These are phyloP conservation scores for Mobula birostris DNA, from an alignment of 2,113 vertebrate species.

Conservation along the genomic window DNA sequence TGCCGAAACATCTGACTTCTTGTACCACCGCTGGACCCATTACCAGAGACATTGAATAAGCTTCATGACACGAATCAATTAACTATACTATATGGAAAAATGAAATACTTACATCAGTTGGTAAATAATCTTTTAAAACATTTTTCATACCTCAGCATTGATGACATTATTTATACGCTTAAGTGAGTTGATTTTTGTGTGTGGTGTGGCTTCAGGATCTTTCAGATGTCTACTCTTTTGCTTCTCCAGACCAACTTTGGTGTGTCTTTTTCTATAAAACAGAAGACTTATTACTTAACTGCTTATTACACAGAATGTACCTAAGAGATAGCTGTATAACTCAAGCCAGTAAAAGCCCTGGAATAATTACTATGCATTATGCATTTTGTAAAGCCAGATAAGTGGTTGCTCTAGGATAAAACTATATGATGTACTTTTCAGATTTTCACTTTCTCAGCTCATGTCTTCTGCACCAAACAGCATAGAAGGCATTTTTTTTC, in stretches of 20 bases:
- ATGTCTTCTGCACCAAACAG: neutral
- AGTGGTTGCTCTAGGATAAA: neutral
- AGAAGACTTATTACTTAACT: too few relatives aligned
- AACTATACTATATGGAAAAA: too few relatives aligned
- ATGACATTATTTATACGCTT: neutral
- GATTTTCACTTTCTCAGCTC: neutral
- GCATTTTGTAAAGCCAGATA: neutral
- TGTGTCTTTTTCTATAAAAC: slow-evolving; percentile 14
- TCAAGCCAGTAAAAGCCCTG: too few relatives aligned
- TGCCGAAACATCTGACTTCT: too few relatives aligned
- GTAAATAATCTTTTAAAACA: neutral
- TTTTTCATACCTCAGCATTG: slow-evolving; percentile 16
- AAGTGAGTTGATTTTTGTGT: neutral
- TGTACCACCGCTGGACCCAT: too few relatives aligned
- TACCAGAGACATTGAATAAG: too few relatives aligned
- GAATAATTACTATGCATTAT: neutral
- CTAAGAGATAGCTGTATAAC: neutral
- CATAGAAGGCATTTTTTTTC: neutral
- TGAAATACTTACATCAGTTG: neutral
- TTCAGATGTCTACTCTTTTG: neutral
- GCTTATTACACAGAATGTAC: neutral
- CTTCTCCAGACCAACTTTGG: neutral
- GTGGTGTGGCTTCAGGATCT: neutral
- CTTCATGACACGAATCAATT: too few relatives aligned
- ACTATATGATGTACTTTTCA: neutral